Conservation (phyloP, 2,113 vertebrate genomes). For the Eira barbara region DNA sequence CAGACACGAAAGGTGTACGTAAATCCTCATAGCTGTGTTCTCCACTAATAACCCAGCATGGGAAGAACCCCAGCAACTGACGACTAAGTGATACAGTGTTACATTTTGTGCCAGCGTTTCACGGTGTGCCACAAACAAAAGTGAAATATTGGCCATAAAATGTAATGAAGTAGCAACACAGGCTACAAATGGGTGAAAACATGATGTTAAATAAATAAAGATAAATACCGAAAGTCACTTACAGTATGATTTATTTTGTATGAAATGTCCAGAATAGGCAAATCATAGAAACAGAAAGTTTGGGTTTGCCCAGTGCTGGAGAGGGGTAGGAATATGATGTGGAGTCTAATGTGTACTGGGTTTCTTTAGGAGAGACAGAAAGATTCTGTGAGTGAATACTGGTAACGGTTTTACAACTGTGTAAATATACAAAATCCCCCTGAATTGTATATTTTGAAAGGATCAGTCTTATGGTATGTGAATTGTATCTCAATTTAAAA, state of each 20-base stretch:
- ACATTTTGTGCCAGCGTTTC: no score
- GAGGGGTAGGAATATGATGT: not conserved
- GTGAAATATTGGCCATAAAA: not conserved
- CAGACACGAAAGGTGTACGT: not conserved
- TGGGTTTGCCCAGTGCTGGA: not conserved
- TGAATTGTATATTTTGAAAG: not conserved
- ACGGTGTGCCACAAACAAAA: not conserved
- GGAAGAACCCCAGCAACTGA: not conserved
- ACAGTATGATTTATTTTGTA: not conserved
- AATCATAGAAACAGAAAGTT: not conserved
- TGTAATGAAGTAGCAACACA: not conserved
- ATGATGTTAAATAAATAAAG: not conserved
- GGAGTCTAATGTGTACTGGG: not conserved
- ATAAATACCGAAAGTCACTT: not conserved
- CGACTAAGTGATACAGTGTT: not conserved
- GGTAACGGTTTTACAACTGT: not conserved
- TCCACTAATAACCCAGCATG: not conserved
- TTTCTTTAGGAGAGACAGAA: not conserved
- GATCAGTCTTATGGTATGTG: not conserved
- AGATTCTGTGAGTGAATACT: not conserved
- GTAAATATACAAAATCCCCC: not conserved
- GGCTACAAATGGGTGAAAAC: not conserved
- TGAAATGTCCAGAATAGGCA: not conserved
- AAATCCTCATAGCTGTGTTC: not conserved
- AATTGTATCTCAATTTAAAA: not conserved